Base-by-base conservation (phyloP, 2,797 vertebrate species). In the Epinephelus coioides region DNA sequence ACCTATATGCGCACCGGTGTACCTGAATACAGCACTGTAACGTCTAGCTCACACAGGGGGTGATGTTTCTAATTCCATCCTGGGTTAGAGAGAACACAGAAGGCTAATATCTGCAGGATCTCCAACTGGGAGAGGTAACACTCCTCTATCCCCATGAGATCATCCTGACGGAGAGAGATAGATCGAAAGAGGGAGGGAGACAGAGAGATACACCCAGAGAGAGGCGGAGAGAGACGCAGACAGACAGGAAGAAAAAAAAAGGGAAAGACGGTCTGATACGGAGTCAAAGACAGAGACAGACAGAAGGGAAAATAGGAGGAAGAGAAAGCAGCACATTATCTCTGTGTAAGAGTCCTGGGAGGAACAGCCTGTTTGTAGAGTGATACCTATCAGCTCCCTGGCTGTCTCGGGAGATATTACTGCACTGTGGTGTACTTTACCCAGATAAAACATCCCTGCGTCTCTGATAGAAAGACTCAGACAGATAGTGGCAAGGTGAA, bases 321-420 rank as follows among this genome's bases (percentile, higher is more conserved):
- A 76, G 78, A 88, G 71, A 87, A 89, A 78, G 79, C 73, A 62
- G 78, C 82, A 69, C 82, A 92, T 92, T 91, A 92, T 91, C 88
- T 91, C 57, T 77, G 82, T 81, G 86, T 84, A 78, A 43, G 81
- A 85, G 90, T 91, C 88, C 88, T 89, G 76, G 88, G 92, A 93
- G 92, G 79, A 91, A 83, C 87, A 89, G 87, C 62, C 85, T 94
- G 91, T 93, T 94, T 94, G 92, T 89, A 91, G 90, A 93, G 90
- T 91, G 94, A 95, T 95, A 93, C 83, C 90, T 89, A 95, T 95
- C 94, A 91, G 92, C 88, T 91, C 84, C 73, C 80, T 81, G 75
- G 78, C 89, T 87, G 89, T 94, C 92, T 92, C 90, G n/a, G 89
- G 91, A 92, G 91, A 91, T 93, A 90, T 90, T 90, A 90, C 87